These are phyloP conservation scores for Pseudachorutes palmiensis DNA, from an alignment of 1,140 invertebrate species.

Conservation along the genomic window DNA sequence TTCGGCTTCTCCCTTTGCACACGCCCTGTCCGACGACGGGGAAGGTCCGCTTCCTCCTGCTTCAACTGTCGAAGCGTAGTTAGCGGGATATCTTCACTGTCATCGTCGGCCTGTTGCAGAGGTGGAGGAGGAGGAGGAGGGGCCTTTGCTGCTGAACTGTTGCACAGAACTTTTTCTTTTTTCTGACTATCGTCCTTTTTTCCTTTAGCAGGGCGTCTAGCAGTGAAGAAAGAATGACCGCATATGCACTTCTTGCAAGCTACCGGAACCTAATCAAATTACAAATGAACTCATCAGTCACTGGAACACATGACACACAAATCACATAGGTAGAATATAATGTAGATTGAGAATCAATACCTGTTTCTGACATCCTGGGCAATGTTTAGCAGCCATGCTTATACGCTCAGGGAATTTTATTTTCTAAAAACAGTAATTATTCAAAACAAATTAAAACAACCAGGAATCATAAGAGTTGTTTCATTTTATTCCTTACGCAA, in stretches of 20 bases:
- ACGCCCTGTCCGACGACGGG: constrained; percentile 58
- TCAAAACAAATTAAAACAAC: no score
- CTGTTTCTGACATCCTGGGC: constrained; percentile 18
- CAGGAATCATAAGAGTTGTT: no score
- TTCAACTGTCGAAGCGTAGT: constrained; percentile 42
- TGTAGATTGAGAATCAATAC: constrained; percentile 1
- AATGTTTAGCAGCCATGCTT: constrained; percentile 17
- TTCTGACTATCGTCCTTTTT: constrained; percentile 21
- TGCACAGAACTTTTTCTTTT: constrained; percentile 28
- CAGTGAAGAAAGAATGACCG: constrained; percentile 65
- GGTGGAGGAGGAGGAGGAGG: constrained; percentile 15
- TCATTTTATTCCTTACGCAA: no score
- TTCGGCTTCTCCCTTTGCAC: constrained; percentile 68
- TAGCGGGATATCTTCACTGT: constrained; percentile 28
- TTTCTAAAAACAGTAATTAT: no score
- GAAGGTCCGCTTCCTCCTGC: constrained; percentile 43
- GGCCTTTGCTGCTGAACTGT: neutral
- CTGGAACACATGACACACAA: neutral
- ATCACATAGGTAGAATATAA: neutral
- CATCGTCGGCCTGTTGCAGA: constrained; percentile 3
- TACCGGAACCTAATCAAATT: constrained; percentile 57
- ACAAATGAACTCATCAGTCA: neutral
- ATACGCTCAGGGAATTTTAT: neutral
- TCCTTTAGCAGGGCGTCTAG: constrained; percentile 49
- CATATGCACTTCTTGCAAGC: constrained; percentile 71